Evolutionary conservation across 2,113 vertebrate genomes (phyloP).

Genomic region (Aspidoscelis tigris): DNA sequence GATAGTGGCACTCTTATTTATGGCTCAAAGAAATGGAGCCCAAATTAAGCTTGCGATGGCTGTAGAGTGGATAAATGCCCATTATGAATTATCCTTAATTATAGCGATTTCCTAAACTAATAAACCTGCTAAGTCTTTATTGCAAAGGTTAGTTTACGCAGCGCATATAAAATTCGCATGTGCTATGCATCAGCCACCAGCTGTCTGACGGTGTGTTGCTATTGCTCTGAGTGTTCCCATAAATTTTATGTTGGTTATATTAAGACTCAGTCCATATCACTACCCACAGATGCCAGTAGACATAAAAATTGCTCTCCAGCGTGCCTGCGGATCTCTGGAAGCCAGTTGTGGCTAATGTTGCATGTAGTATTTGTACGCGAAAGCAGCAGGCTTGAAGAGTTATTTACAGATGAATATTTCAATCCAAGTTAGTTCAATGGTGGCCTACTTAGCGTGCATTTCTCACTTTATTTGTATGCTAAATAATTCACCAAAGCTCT

Average conservation of each 20-base stretch:
- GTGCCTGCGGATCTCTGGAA: conserved; percentile 90
- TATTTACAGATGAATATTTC: conserved; percentile 94
- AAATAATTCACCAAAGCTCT: conserved; percentile 83
- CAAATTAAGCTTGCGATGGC: conserved; percentile 88
- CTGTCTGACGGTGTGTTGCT: conserved; percentile 85
- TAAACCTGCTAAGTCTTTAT: conserved; percentile 97
- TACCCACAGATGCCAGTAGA: conserved; percentile 97
- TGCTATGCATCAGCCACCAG: conserved; percentile 82
- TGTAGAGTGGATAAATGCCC: conserved; percentile 84
- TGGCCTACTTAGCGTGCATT: conserved; percentile 77
- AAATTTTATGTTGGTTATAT: conserved; percentile 95
- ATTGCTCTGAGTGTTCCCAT: conserved; percentile 84
- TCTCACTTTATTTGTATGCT: conserved; percentile 81
- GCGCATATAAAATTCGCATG: conserved; percentile 85
- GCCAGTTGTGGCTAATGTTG: conserved; percentile 96
- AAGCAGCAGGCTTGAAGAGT: conserved; percentile 88
- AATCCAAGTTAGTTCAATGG: conserved; percentile 76
- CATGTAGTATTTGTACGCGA: conserved; percentile 93
- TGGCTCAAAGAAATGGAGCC: conserved; percentile 80
- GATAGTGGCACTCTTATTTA: conserved; percentile 78
- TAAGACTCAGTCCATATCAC: conserved; percentile 94
- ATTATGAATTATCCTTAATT: conserved; percentile 99
- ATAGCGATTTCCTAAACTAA: conserved; percentile 97
- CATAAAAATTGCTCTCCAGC: conserved; percentile 95
- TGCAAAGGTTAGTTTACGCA: conserved; percentile 94